These are phyloP conservation scores for Ascidia mentula DNA, from an alignment of 23 tunicate species.

Conservation along the genomic window DNA sequence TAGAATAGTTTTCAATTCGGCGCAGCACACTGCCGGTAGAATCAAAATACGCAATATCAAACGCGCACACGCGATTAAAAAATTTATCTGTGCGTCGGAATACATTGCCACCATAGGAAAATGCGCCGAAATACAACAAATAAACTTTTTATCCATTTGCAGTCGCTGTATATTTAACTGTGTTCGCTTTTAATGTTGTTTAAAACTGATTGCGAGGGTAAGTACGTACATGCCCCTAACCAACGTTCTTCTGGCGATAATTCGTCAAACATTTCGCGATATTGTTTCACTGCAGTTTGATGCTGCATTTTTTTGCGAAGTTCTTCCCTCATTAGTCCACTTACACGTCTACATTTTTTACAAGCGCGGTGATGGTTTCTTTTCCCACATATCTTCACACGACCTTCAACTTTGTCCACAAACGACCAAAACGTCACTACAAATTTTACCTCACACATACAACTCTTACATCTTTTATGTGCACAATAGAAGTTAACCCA, in stretches of 20 bases:
- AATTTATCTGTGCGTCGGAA: conserved; percentile 10
- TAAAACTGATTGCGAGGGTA: neutral
- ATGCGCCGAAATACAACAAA: neutral
- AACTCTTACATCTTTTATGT: too few species aligned
- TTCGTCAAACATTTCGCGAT: neutral
- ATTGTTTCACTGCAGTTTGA: neutral
- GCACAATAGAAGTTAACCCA: too few species aligned
- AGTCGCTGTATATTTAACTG: too few species aligned
- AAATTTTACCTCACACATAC: too few species aligned
- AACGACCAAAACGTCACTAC: too few species aligned
- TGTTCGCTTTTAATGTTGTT: neutral
- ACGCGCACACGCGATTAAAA: too few species aligned
- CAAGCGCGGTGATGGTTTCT: too few species aligned
- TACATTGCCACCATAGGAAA: neutral
- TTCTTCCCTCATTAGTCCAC: too few species aligned
- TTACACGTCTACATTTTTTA: too few species aligned
- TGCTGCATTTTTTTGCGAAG: too few species aligned
- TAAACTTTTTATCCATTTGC: neutral
- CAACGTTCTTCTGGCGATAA: neutral
- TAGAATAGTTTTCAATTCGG: neutral
- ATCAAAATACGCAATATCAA: conserved; percentile 31
- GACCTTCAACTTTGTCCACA: too few species aligned
- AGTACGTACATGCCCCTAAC: neutral
- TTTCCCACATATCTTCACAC: too few species aligned
- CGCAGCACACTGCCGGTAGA: conserved; percentile 28